Base-by-base conservation (phyloP, 2,888 invertebrate genomes). In the Scaptomyza parva region DNA sequence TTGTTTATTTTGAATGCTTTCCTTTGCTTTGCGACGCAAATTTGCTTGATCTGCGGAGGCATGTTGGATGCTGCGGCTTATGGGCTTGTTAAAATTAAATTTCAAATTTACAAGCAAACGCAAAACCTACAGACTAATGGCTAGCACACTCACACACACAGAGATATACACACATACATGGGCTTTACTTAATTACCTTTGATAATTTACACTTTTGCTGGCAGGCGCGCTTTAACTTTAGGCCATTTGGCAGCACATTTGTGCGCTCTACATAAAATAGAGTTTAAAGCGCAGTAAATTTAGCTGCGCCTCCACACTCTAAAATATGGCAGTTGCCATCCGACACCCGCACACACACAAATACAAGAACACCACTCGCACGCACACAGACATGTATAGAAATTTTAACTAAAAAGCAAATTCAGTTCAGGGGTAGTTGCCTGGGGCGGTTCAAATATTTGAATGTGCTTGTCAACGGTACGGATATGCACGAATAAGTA, bases 121-220 rank as follows among this genome's bases (percentile, higher is more conserved):
- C 71, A 52, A 68, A 48, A 55, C 58, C 68, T 57, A 54, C 64
- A 70, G 64, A 65, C 65, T 75, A 83, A 86, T 74, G 74, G 67
- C 72, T 51, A 40, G 58, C 30, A 39, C 63, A 58, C 53, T 40
- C 30, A 43, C 37, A 40, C n/a, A 54, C 14, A 59, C 26, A 55
- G 24, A 17, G 35, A 51, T 18, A 39, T 30, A 62, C 35, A 40
- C 50, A 60, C 44, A 63, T 66, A 69, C 67, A 67, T 69, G 64
- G 68, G 83, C 60, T 79, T 78, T 69, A 80, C 73, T 83, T 84
- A 88, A 84, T 84, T 84, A 88, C 81, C 84, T 80, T 72, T 75
- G 88, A 83, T 88, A 88, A 84, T 84, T 83, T 86, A 84, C 86
- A 80, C 88, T 83, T 87, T 85, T 65, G 48, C 72, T 67, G 63